phyloP scores from a whole-genome alignment of 2,888 invertebrate species.

The Caenorhabditis sulstoni region DNA sequence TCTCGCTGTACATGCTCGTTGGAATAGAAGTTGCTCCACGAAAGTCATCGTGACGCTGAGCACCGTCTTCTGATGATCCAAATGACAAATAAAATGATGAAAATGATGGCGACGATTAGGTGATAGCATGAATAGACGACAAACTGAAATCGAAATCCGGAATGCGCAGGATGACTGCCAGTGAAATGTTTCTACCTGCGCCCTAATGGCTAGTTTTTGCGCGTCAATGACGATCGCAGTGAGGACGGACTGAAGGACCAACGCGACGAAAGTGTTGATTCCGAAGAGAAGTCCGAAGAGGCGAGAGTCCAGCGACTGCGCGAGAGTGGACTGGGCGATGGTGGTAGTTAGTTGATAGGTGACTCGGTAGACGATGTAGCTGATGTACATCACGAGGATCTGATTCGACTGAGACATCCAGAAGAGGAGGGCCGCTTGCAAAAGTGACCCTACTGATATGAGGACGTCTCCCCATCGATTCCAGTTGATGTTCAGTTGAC shows the following conservation, averaged over 20 bases:
- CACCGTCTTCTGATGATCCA: neutral
- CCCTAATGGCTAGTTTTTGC: slow-evolving; percentile 70
- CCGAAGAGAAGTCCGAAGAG: slow-evolving; percentile 94
- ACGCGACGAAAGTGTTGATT: slow-evolving; percentile 89
- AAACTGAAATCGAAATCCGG: slow-evolving; percentile 68
- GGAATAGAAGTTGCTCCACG: too few relatives aligned
- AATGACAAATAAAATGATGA: slow-evolving; percentile 14
- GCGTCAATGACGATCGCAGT: slow-evolving; percentile 85
- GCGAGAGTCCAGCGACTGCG: slow-evolving; percentile 88
- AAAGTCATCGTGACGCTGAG: too few relatives aligned
- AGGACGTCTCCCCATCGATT: slow-evolving; percentile 82
- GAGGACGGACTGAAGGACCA: slow-evolving; percentile 88
- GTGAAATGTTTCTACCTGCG: slow-evolving; percentile 64
- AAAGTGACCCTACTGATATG: slow-evolving; percentile 82
- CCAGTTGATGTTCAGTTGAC: slow-evolving; percentile 84
- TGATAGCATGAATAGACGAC: slow-evolving; percentile 72
- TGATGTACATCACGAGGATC: slow-evolving; percentile 84
- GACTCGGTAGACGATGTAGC: slow-evolving; percentile 72
- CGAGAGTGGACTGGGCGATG: slow-evolving; percentile 86
- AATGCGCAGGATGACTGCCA: too few relatives aligned
- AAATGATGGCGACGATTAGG: slow-evolving; percentile 29
- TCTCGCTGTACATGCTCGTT: too few relatives aligned
- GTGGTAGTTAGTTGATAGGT: slow-evolving; percentile 78
- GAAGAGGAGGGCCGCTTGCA: slow-evolving; percentile 82
- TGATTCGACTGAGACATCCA: slow-evolving; percentile 84